Evolutionary conservation across 2,113 vertebrate species (phyloP), one percentile per base, ranked within the genome.

Genomic region (Malurus elegans): DNA sequence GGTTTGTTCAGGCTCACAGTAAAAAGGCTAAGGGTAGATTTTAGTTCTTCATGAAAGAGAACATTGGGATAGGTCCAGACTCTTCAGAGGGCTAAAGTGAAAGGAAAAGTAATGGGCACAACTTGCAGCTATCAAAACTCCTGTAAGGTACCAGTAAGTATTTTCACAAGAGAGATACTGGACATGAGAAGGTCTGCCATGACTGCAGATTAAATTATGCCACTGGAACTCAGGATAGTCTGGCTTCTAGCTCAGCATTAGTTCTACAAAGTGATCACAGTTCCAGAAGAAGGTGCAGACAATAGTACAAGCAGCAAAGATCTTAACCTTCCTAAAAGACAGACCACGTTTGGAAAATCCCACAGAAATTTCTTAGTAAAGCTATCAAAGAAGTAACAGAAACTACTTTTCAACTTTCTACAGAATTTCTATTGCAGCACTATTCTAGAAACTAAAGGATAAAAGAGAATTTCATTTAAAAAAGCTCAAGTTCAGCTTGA

Each of bases 401-500:
- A 93, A 79, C 31, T 18, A 73, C 26, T 67, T 84, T 38, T 54
- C 34, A 58, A 29, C 10, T 67, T 91, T 71, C 57, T 67, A 76
- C 10, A 73, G 34, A 82, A 85, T 69, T 86, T 14, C 36, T 5
- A 18, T 32, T n/a, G 18, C 23, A 57, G 25, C 7, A 54, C 20
- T 84, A 26, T n/a, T 81, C 72, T 31, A 89, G 60, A 81, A 92
- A 89, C 20, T 15, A 56, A 74, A 50, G 7, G 1, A 14, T 44
- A 79, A 72, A 45, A 65, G 13, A 72, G 6, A 76, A 57, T 54
- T 78, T 9, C 50, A 28, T 42, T 75, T 74, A 1, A 44, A 74
- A 94, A 79, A 54, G 18, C 17, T 69, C 54, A 88, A 87, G 82
- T 69, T 65, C 62, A 86, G 40, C 54, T 50, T 76, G 42, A 85